phyloP scores from a whole-genome alignment of 1,140 invertebrate species.

The Chrysopa pallens region DNA sequence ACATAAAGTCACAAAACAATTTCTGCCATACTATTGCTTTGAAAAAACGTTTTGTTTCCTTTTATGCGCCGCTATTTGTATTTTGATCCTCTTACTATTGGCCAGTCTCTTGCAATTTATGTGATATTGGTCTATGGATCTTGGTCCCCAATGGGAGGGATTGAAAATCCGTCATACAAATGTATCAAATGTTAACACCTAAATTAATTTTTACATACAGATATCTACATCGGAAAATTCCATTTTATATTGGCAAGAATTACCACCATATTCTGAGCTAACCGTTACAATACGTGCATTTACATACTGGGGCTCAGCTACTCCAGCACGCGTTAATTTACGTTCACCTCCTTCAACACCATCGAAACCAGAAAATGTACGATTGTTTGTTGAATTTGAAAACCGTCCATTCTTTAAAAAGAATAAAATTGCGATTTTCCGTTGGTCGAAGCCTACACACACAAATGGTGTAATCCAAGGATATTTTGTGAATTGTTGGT shows the following conservation, averaged over 20 bases:
- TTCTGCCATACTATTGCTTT: too few relatives aligned
- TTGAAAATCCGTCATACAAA: neutral
- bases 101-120: too few relatives aligned
- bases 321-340: constrained; percentile 31
- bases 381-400: constrained; percentile 42
- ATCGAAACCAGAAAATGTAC: constrained; percentile 42
- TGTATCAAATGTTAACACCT: too few relatives aligned
- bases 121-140: too few relatives aligned
- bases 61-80: too few relatives aligned
- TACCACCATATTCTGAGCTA: constrained; percentile 46
- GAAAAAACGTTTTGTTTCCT: too few relatives aligned
- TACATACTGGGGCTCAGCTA: constrained; percentile 66
- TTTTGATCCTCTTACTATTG: too few relatives aligned
- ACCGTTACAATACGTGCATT: constrained; percentile 56
- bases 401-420: constrained; percentile 22
- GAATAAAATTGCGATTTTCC: constrained; percentile 33
- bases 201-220: too few relatives aligned
- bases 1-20: too few relatives aligned
- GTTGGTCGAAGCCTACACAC: constrained; percentile 57
- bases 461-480: constrained; percentile 55
- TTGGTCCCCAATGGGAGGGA: too few relatives aligned
- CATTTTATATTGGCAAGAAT: constrained; percentile 24
- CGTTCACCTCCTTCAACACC: constrained; percentile 54
- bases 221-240: constrained; percentile 25
- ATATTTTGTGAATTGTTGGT: constrained; percentile 55